Base-by-base conservation (phyloP, 2,113 vertebrate genomes). In the Sinocyclocheilus grahami region DNA sequence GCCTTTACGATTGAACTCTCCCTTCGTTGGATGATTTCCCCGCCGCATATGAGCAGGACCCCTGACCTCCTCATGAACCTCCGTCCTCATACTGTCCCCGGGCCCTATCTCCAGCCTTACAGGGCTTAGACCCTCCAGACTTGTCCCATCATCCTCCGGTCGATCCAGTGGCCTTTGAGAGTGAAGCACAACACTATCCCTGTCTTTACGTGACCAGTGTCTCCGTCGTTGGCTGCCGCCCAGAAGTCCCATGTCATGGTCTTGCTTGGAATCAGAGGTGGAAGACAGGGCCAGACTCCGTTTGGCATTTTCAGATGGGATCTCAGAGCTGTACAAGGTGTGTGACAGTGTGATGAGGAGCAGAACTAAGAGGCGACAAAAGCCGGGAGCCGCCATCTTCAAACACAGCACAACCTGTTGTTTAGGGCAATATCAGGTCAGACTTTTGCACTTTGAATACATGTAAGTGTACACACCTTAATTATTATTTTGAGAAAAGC, bases 1-100 rank as follows among this genome's bases (percentile, higher is more conserved):
- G 1, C 92, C 94, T 82, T 95, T 97, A 82, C 90, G 92, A 1
- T 89, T 87, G 2, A 71, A 65, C 84, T 95, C 94, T 11, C 93
- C 89, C 5, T 95, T 96, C 0, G 92, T 91, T 1, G 96, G 91
- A 27, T 94, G 93, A 87, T 95, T 95, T n/a, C 96, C 95, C 78
- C 91, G 92, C 83, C 91, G 93, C n/a, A 90, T 90, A 0, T 93
- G 91, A 53, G 94, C 87, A 0, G 94, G 93, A 84, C 90, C 83
- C 11, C 94, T 94, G 82, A 93, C 88, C 1, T 92, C 94, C 87
- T 92, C 88, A 33, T 94, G 92, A 39, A 72, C 78, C 0, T 88
- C 84, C 55, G 89, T 90, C 71, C 93, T 93, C 86, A 94, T 95
- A 65, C 94, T 90, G 60, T 89, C 92, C 62, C 92, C 92, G 37